phyloP scores from a whole-genome alignment of 2,888 invertebrate genomes.

The Sinodicranocentrus sp. region DNA sequence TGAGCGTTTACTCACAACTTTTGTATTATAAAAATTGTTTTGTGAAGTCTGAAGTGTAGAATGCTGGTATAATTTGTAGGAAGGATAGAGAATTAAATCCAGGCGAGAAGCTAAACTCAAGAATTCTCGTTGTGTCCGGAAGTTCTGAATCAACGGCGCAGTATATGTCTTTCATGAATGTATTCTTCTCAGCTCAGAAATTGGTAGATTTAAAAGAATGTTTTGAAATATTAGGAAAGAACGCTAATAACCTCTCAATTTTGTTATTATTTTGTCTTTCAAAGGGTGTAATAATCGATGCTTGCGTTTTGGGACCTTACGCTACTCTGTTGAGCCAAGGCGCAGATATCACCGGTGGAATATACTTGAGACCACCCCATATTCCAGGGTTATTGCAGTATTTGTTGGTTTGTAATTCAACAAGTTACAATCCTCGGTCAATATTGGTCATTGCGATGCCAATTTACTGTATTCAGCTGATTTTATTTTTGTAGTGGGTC shows the following conservation, averaged over 20 bases:
- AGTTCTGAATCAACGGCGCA: constrained; percentile 95
- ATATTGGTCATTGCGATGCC: too few relatives aligned
- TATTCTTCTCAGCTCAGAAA: constrained; percentile 97
- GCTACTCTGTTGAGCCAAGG: constrained; percentile 96
- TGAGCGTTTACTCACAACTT: neutral
- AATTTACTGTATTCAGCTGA: too few relatives aligned
- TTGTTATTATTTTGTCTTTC: neutral
- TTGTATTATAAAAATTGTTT: constrained; percentile 1
- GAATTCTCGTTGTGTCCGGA: constrained; percentile 92
- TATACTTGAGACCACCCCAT: constrained; percentile 92
- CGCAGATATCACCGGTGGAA: constrained; percentile 96
- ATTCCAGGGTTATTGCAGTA: constrained; percentile 92
- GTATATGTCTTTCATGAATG: constrained; percentile 99
- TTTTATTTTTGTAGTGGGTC: constrained; percentile 85
- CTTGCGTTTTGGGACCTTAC: constrained; percentile 94
- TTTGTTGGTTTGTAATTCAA: constrained; percentile 84
- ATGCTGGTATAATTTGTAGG: constrained; percentile 75
- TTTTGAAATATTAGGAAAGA: neutral
- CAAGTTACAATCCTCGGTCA: too few relatives aligned
- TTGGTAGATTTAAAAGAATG: constrained; percentile 78
- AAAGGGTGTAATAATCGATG: constrained; percentile 92
- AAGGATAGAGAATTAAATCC: constrained; percentile 79
- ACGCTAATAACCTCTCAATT: too few relatives aligned
- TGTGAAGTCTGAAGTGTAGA: neutral
- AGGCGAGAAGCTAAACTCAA: constrained; percentile 83